Evolutionary conservation across 1,140 invertebrate species (phyloP).

Genomic region (Leptinotarsa texana): DNA sequence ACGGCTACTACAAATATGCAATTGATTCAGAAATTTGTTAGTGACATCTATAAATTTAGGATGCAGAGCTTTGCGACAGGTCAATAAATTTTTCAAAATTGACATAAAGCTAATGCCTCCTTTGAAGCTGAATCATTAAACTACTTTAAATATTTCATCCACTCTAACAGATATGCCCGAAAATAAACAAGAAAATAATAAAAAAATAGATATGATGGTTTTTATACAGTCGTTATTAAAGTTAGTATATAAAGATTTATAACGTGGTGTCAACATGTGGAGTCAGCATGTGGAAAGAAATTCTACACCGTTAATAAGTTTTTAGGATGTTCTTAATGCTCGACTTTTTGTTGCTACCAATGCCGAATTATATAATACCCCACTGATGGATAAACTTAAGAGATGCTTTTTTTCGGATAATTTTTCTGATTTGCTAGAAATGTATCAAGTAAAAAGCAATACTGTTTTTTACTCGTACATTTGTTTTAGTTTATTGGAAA

Average conservation of each 20-base stretch:
- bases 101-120: conserved; percentile 9
- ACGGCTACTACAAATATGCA: neutral
- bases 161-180: conserved; percentile 9
- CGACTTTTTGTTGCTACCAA: neutral
- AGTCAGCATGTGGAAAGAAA: conserved; percentile 15
- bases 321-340: neutral
- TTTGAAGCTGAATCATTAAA: conserved; percentile 17
- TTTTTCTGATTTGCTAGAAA: no score
- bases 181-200: conserved; percentile 15
- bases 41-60: neutral
- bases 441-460: no score
- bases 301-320: conserved; percentile 14
- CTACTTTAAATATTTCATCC: conserved; percentile 16
- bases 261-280: conserved; percentile 15
- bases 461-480: no score
- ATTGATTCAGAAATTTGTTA: conserved; percentile 11
- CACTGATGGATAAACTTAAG: neutral
- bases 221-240: conserved; percentile 15
- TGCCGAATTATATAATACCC: conserved; percentile 10
- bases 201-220: conserved; percentile 14
- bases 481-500: no score
- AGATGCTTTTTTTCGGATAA: no score
- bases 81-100: conserved; percentile 12
- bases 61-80: neutral
- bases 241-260: conserved; percentile 17